Evolutionary conservation across 2,888 invertebrate species (phyloP).

Genomic region (Pedicia rivosa): DNA sequence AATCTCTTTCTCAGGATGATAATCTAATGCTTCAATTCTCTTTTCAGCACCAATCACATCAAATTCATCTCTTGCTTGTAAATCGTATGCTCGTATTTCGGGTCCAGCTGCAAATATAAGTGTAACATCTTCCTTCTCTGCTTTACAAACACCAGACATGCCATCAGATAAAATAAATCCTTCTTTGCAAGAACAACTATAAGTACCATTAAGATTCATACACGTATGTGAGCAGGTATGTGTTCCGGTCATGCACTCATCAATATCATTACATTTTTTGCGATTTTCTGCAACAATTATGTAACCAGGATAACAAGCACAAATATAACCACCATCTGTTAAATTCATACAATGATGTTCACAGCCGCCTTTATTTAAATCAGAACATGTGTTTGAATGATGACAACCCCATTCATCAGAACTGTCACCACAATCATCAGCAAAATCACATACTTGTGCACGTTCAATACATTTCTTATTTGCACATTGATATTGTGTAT

Average conservation of each 20-base stretch:
- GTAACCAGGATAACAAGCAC: constrained; percentile 76
- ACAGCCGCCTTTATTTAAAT: constrained; percentile 59
- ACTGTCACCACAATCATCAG: constrained; percentile 80
- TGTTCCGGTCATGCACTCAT: constrained; percentile 70
- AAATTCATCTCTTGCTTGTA: constrained; percentile 49
- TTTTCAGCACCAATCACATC: constrained; percentile 73
- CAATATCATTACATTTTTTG: constrained; percentile 74
- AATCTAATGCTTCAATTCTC: constrained; percentile 82
- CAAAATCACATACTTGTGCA: constrained; percentile 67
- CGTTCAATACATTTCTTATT: constrained; percentile 72
- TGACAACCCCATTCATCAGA: constrained; percentile 87
- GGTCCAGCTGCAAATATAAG: constrained; percentile 68
- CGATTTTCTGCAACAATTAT: constrained; percentile 63
- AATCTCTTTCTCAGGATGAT: constrained; percentile 66
- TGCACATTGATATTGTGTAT: constrained; percentile 73
- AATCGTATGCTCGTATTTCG: constrained; percentile 62
- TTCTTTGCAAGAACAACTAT: constrained; percentile 69
- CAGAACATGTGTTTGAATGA: constrained; percentile 42
- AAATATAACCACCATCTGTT: constrained; percentile 71
- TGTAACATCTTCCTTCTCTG: constrained; percentile 45
- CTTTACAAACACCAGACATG: constrained; percentile 70
- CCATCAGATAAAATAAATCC: constrained; percentile 65
- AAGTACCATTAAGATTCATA: constrained; percentile 78
- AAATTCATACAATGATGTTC: constrained; percentile 83
- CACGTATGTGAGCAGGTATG: constrained; percentile 92